Evolutionary conservation across 2,113 vertebrate species (phyloP), one percentile per base, ranked within the genome.

Genomic region (Panthera tigris): DNA sequence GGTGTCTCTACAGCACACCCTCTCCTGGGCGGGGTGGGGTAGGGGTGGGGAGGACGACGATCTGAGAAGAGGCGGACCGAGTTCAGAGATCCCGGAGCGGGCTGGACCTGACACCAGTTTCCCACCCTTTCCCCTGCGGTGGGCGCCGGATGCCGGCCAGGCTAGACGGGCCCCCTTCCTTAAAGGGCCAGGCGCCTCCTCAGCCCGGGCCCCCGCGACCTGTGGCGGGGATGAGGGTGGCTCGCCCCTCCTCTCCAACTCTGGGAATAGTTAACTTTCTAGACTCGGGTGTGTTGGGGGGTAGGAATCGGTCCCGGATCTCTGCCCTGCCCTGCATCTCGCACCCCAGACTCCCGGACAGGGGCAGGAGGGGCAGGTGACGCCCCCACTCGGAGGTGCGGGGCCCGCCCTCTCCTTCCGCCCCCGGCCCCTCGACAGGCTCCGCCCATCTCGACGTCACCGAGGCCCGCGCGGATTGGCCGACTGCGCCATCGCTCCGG

Each of bases 381-480:
- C 41, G 6, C 39, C 87, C 90, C 45, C 84, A 45, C 71, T 82
- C 55, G 0, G 33, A 27, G 89, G 52, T 65, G 10, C 76, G 7
- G 6, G 55, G 27, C 96, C 95, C 95, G 36, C 96, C 94, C 96
- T 93, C 95, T 87, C 57, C 97, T 97, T 97, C 97, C 97, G 96
- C 73, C 97, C 95, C 86, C 12, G 39, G 68, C 55, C 92, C 90
- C 93, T 14, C 10, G 14, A 0, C n/a, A 21, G n/a, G 85, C 19
- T 6, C 96, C 97, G 55, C 97, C 98, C 89, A 18, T 19, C 31
- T 25, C 0, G 94, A 93, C 97, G 98, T 98, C 97, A 97, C 82
- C 96, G 7, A 31, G 31, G 5, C 61, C 27, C 13, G 63, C 63
- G 76, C 33, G 73, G 89, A 98, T 98, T 98, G 98, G 98, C 89